Base-by-base conservation (phyloP, 2,113 vertebrate species). In the Poecile atricapillus region DNA sequence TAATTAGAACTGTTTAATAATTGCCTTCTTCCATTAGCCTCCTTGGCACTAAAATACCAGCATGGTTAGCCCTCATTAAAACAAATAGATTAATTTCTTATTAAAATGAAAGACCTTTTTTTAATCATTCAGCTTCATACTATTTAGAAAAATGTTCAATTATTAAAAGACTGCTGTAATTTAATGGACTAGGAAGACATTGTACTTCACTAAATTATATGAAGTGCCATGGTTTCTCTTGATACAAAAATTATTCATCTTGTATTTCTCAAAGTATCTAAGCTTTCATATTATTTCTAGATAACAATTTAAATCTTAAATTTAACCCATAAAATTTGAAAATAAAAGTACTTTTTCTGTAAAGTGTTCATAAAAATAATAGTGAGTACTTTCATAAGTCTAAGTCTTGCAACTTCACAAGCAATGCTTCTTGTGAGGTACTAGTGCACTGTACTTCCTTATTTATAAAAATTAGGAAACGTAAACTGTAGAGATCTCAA, bases 81-180 rank as follows among this genome's bases (percentile, higher is more conserved):
- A 84, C 43, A 93, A 86, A 87, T 49, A 90, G 90, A 94, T 94
- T 90, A 81, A 95, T 95, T 83, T 95, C 30, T 69, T 93, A 59
- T 50, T 83, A 81, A 96, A 96, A 83, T 81, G 13, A 78, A 85
- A 92, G 49, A 59, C 76, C 30, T 55, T 67, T 87, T 90, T 88
- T 94, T 88, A 91, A 71, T 95, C 79, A 83, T 94, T 86, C 47
- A 68, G 56, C 69, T 92, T 93, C 79, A 71, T 92, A 71, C 79
- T 96, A 92, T 95, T 96, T 94, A 71, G 82, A 80, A 91, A 91
- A 93, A 60, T 68, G 68, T 88, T 95, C 33, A 81, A 67, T 95
- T 96, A 93, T 95, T 93, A 75, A 95, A 93, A 90, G 75, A 8
- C 82, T 89, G 11, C 60, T 93, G 44, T 85, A 95, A 85, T 94